phyloP scores from a whole-genome alignment of 1,140 invertebrate species.

The Penaeus indicus region DNA sequence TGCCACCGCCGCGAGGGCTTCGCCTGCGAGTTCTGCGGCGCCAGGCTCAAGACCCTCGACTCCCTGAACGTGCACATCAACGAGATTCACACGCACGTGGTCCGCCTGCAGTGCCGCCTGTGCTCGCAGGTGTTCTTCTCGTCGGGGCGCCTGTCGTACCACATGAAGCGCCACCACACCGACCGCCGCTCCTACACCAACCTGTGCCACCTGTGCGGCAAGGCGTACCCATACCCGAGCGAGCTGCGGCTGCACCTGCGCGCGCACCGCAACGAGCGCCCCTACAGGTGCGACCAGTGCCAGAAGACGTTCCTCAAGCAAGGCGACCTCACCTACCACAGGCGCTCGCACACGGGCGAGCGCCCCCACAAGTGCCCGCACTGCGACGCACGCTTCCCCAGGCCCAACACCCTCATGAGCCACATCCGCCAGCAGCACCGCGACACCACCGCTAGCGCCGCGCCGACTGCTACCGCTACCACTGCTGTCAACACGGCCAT shows the following conservation, averaged over 20 bases:
- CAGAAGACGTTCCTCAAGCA: constrained; percentile 60
- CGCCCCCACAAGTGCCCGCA: constrained; percentile 70
- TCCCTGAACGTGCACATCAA: constrained; percentile 50
- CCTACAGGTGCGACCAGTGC: constrained; percentile 70
- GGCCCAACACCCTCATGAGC: constrained; percentile 58
- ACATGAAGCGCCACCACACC: constrained; percentile 51
- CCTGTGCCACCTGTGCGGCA: constrained; percentile 55
- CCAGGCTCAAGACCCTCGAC: constrained; percentile 36
- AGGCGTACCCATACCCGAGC: constrained; percentile 48
- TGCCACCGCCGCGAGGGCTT: constrained; percentile 42
- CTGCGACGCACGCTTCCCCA: constrained; percentile 67
- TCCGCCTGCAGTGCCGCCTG: constrained; percentile 40
- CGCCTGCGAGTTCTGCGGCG: constrained; percentile 41
- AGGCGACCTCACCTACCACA: constrained; percentile 67
- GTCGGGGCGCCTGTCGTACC: constrained; percentile 45
- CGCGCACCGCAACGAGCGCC: constrained; percentile 47
- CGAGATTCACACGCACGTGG: constrained; percentile 48
- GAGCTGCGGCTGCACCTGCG: constrained; percentile 50
- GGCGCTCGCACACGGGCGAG: constrained; percentile 69
- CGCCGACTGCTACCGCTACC: background rate
- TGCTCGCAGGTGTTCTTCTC: constrained; percentile 55
- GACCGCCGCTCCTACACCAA: constrained; percentile 48
- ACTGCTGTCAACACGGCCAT: background rate
- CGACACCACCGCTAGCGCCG: background rate
- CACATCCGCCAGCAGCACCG: constrained; percentile 52